Evolutionary conservation across 1,140 invertebrate species (phyloP).

Genomic region (Hypsibius dujardini): DNA sequence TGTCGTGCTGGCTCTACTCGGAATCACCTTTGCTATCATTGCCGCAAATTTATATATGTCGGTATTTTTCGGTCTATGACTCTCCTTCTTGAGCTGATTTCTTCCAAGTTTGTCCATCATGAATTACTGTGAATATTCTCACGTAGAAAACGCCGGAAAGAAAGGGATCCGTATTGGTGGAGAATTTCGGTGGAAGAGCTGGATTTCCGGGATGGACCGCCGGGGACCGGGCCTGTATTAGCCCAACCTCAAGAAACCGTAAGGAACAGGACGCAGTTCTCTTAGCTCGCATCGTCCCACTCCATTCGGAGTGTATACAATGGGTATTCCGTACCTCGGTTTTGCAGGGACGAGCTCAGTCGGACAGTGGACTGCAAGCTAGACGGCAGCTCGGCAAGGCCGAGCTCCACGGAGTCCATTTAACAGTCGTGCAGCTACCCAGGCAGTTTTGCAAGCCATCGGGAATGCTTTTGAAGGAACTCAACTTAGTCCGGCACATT

Average conservation of each 20-base stretch:
- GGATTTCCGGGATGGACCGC: not conserved
- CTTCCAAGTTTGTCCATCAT: no score
- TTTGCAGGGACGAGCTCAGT: not conserved
- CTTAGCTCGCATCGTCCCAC: not conserved
- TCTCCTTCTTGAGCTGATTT: not conserved
- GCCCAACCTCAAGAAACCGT: not conserved
- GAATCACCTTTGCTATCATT: not conserved
- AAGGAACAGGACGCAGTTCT: not conserved
- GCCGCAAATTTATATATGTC: not conserved
- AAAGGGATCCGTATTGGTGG: slow-evolving; percentile 3
- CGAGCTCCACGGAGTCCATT: not conserved
- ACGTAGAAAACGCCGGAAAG: not conserved
- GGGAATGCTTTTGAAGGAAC: not conserved
- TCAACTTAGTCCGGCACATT: not conserved
- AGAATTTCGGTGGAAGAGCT: not conserved
- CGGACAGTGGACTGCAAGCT: not conserved
- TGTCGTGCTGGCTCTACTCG: not conserved
- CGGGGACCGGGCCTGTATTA: not conserved
- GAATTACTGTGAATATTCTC: no score
- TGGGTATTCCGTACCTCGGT: not conserved
- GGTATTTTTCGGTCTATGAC: not conserved
- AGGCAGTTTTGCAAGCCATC: not conserved
- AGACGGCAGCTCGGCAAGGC: not conserved
- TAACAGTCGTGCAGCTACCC: not conserved
- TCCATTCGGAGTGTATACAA: not conserved